Base-by-base conservation (phyloP, 2,888 invertebrate genomes). In the Pomacea canaliculata region DNA sequence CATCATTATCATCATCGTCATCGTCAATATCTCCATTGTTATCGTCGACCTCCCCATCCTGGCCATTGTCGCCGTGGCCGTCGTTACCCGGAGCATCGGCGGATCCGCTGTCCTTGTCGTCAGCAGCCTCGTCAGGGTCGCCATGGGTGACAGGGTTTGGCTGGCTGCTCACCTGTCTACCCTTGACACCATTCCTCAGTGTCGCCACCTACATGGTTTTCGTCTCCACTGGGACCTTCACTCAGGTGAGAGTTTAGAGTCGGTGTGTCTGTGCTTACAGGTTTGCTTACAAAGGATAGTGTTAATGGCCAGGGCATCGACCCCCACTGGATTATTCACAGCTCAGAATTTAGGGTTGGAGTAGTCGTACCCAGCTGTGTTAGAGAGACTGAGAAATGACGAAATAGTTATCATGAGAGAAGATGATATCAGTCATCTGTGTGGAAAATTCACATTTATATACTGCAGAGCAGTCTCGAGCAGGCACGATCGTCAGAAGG, bases 151-250 rank as follows among this genome's bases (percentile, higher is more conserved):
- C 80, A 70, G 80, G 76, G 0, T 70, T 87, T 0, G 85, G 83
- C 62, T 83, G 85, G 84, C 69, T 82, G 37, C 71, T 87, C 16
- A 82, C 83, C 27, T 62, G 79, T 2, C 46, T 81, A 7, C 84
- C 85, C 7, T 37, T 84, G 16, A 12, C 84, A 13, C 83, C 81
- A 60, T 79, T 84, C 56, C 76, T 83, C 12, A 68, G 74, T 9
- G 73, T 79, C 60, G 79, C 78, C 12, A 27, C 79, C 18, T 72
- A 70, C 68, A 80, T 80, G 13, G 70, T 84, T 16, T 37, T 71
- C 59, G 65, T 80, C 18, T 76, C 79, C 51, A 65, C 71, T 10
- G 85, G 84, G 48, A 77, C 80, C 16, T 78, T 82, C n/a, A 77
- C 69, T 77, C 79, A 83, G 79, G 85, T 83, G 76, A 66, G 76